These are phyloP conservation scores for Apodemia zela DNA, from an alignment of 2,888 invertebrate genomes.

Conservation along the genomic window DNA sequence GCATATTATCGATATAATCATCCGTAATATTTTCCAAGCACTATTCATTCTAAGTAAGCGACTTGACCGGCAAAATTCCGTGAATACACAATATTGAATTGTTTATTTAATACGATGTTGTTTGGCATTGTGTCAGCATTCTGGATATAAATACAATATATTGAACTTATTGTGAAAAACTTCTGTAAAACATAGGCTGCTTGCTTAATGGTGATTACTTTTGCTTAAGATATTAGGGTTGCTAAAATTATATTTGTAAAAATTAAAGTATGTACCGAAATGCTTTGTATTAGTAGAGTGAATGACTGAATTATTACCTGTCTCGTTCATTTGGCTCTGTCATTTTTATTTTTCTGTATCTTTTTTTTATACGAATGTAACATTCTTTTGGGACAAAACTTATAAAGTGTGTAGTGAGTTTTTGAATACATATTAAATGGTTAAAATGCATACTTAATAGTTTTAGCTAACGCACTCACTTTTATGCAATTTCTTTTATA, in stretches of 20 bases:
- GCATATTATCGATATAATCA: not conserved
- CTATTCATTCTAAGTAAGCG: conserved; percentile 1
- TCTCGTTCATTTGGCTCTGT: no score
- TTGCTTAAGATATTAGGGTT: not conserved
- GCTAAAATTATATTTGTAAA: not conserved
- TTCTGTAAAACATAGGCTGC: conserved; percentile 6
- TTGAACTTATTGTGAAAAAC: conserved; percentile 11
- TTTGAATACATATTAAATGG: no score
- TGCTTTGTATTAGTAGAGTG: no score
- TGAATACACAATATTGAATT: conserved; percentile 16
- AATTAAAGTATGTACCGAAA: not conserved
- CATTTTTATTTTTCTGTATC: no score
- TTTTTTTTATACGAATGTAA: no score
- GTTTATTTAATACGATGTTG: conserved; percentile 14
- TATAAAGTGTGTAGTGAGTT: no score
- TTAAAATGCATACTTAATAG: no score
- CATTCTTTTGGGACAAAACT: no score
- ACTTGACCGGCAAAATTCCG: conserved; percentile 7
- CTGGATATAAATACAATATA: conserved; percentile 8
- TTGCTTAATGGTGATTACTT: conserved; percentile 6
- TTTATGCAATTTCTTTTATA: no score
- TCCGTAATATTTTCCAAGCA: not conserved
- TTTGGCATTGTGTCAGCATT: conserved; percentile 9
- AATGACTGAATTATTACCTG: no score
- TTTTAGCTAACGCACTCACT: no score